Conservation (phyloP, 2,888 invertebrate species). For the Andrena dorsata region DNA sequence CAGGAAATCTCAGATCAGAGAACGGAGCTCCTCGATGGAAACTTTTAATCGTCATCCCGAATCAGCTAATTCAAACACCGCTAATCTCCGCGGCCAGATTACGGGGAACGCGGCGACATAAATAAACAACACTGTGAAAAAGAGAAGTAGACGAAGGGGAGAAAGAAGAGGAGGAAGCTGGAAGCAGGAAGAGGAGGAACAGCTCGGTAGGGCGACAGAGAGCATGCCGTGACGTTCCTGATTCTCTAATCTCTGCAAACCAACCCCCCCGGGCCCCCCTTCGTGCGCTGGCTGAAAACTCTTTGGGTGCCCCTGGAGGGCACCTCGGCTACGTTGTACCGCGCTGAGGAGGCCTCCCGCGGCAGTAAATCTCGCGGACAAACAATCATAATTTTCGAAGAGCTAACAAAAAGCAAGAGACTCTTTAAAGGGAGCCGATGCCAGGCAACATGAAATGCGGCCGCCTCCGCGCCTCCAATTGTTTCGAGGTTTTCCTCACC, state of each 20-base stretch:
- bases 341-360: conserved; percentile 67
- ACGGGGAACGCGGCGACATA: conserved; percentile 34
- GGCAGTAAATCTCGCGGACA: conserved; percentile 83
- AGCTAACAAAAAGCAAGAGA: conserved; percentile 80
- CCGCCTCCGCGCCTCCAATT: conserved; percentile 83
- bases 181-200: conserved; percentile 29
- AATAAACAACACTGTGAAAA: conserved; percentile 17
- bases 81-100: conserved; percentile 63
- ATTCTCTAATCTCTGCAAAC: conserved; percentile 81
- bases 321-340: conserved; percentile 52
- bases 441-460: conserved; percentile 81
- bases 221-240: conserved; percentile 74
- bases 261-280: conserved; percentile 53
- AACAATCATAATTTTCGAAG: conserved; percentile 84
- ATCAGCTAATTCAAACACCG: conserved; percentile 65
- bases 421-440: conserved; percentile 83
- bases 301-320: conserved; percentile 56
- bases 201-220: conserved; percentile 66
- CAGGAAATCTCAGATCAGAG: too few relatives aligned
- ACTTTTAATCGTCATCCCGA: conserved; percentile 30
- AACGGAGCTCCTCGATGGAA: conserved; percentile 10
- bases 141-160: conserved; percentile 15
- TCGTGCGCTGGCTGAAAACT: conserved; percentile 44
- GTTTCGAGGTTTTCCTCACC: conserved; percentile 81
- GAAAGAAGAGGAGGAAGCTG: conserved; percentile 12